Conservation (phyloP, 2,888 invertebrate genomes). For the Andrena bicolor region DNA sequence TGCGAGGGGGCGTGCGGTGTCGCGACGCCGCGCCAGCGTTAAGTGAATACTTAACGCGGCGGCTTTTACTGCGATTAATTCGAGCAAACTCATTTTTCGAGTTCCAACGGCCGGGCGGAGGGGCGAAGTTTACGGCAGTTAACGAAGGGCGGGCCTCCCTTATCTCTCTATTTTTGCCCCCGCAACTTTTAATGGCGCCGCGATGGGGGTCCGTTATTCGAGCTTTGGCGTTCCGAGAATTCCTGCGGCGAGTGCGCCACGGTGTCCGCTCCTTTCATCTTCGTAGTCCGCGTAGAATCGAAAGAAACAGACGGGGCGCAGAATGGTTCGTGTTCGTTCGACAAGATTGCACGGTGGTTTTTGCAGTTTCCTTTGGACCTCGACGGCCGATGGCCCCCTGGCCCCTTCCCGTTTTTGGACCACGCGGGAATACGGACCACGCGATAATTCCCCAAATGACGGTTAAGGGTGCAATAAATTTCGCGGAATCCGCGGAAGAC, state of each 20-base stretch:
- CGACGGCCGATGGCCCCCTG: background rate
- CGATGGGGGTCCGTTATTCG: background rate
- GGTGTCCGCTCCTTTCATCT: too few species aligned
- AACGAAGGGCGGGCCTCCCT: constrained; percentile 6
- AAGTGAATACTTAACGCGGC: constrained; percentile 44
- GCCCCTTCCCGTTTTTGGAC: too few species aligned
- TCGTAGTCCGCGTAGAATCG: too few species aligned
- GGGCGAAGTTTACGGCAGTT: constrained; percentile 22
- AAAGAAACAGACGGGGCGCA: too few species aligned
- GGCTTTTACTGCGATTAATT: constrained; percentile 47
- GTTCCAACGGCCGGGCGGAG: background rate
- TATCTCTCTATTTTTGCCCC: background rate
- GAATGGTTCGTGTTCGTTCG: too few species aligned
- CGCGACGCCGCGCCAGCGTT: constrained; percentile 31
- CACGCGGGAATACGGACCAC: background rate
- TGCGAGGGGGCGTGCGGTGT: constrained; percentile 10
- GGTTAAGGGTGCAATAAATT: constrained; percentile 44
- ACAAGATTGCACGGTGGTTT: too few species aligned
- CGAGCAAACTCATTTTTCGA: constrained; percentile 41
- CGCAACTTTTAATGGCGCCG: constrained; percentile 30
- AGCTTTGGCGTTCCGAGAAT: too few species aligned
- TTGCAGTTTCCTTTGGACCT: background rate
- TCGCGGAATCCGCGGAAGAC: constrained; percentile 38
- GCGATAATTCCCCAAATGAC: constrained; percentile 39
- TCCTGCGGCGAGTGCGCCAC: too few species aligned